Base-by-base conservation (phyloP, 2,888 invertebrate species). In the Allacma fusca region DNA sequence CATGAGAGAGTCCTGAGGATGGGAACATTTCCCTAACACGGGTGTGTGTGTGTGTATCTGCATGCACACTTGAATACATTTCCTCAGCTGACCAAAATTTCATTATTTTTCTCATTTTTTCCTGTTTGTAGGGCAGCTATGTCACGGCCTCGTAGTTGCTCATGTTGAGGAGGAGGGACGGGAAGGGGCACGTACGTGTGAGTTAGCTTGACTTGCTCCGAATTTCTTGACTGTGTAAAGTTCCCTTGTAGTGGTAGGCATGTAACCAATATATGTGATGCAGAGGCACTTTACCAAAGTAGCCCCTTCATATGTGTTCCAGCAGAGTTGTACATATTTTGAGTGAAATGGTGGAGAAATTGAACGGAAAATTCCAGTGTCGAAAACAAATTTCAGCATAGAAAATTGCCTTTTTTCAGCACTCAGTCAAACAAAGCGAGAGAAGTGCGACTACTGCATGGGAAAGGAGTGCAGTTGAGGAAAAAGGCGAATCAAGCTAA, bases 301-400 rank as follows among this genome's bases (percentile, higher is more conserved):
- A n/a, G n/a, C 23, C 26, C n/a, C 24, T 23, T 26, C 12, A 23
- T 57, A 9, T 57, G 57, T 57, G 23, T 23, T 50, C 50, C n/a
- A 9, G 16, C 19, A 50, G 50, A 13, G 4, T n/a, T 50, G 50
- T 50, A n/a, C 50, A 50, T 50, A 50, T 50, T 12, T n/a, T 50
- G 50, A n/a, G 78, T 80, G 82, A 80, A 82, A 79, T 79, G 79
- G 77, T 76, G 79, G 76, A 44, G 82, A 82, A 82, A 82, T 82
- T 81, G 81, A 81, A 79, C 78, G 82, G 82, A 82, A 82, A 82
- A 82, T 82, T 80, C 79, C 78, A 79, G 78, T 81, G 81, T 80
- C 81, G 80, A 82, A 80, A 80, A 80, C 80, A 82, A 80, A 80
- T 80, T 81, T 82, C 72, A 70, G 76, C 65, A 79, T 77, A 74